Evolutionary conservation across 2,888 invertebrate genomes (phyloP).

Genomic region (Parelbella ahira): DNA sequence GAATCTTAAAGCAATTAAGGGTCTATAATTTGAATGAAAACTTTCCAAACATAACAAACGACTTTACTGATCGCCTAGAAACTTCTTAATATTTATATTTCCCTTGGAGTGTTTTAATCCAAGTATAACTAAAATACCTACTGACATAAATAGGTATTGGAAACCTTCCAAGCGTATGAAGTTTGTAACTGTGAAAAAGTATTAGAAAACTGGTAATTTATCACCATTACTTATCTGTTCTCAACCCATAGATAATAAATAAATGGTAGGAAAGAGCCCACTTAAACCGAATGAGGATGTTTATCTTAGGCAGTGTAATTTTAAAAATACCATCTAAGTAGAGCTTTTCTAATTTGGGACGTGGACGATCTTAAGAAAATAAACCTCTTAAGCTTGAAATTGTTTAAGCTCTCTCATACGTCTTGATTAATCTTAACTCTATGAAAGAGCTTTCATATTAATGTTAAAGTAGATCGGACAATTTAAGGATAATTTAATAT

Average conservation of each 20-base stretch:
- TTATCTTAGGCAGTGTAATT: conserved; percentile 14
- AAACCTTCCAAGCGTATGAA: neutral
- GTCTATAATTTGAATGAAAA: too few species aligned
- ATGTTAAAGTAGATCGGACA: neutral
- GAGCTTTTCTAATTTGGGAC: conserved; percentile 12
- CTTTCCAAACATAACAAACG: too few species aligned
- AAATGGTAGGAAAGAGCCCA: conserved; percentile 5
- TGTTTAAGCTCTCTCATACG: neutral
- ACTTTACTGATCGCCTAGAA: too few species aligned
- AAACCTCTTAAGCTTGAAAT: conserved; percentile 8
- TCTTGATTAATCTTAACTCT: neutral
- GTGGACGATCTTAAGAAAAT: too few species aligned
- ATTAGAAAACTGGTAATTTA: neutral
- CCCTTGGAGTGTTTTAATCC: too few species aligned
- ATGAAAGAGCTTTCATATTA: too few species aligned
- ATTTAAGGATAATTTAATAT: neutral
- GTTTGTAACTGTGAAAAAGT: neutral
- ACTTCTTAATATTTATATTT: too few species aligned
- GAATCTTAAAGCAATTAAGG: too few species aligned
- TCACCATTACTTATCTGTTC: neutral
- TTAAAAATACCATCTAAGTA: conserved; percentile 10
- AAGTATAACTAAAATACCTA: too few species aligned
- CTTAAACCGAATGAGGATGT: conserved; percentile 12
- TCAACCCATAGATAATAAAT: conserved; percentile 14
- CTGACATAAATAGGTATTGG: neutral